Percentiles rank a stretch among this genome's conserved stretches.
Conservation (phyloP, 2,797 vertebrate genomes). For the Anguilla pacifica region DNA sequence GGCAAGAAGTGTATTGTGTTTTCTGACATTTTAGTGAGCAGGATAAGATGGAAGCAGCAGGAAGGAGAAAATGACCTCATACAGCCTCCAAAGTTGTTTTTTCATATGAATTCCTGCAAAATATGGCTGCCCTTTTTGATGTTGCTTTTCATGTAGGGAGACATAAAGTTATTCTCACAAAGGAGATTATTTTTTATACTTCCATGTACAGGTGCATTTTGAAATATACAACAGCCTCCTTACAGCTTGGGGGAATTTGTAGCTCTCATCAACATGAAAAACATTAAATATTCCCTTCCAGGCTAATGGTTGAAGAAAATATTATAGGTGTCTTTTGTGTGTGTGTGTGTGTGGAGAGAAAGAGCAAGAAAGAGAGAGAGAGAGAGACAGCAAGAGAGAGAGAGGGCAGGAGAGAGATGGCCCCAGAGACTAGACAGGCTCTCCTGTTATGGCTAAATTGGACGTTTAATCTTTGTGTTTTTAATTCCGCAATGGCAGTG, state of each 20-base stretch:
- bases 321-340: neutral
- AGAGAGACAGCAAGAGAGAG: neutral
- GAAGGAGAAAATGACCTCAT: neutral
- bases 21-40: neutral
- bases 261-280: neutral
- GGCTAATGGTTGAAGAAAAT: neutral
- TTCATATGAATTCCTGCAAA: neutral
- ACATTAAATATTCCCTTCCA: neutral
- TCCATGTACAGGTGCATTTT: neutral
- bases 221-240: neutral
- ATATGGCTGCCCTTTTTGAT: neutral
- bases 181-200: neutral
- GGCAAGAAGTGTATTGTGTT: neutral
- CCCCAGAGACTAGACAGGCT: neutral
- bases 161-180: neutral
- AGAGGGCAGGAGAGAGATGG: neutral
- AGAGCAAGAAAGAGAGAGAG: no score
- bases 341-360: no score
- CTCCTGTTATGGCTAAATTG: neutral
- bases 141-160: neutral
- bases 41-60: neutral
- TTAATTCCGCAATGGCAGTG: conserved; percentile 6
- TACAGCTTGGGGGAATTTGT: neutral
- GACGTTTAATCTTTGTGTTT: conserved; percentile 5
- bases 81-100: neutral